Evolutionary conservation across 2,113 vertebrate genomes (phyloP), one percentile per base, ranked within the genome.

Genomic region (Arenaria interpres): DNA sequence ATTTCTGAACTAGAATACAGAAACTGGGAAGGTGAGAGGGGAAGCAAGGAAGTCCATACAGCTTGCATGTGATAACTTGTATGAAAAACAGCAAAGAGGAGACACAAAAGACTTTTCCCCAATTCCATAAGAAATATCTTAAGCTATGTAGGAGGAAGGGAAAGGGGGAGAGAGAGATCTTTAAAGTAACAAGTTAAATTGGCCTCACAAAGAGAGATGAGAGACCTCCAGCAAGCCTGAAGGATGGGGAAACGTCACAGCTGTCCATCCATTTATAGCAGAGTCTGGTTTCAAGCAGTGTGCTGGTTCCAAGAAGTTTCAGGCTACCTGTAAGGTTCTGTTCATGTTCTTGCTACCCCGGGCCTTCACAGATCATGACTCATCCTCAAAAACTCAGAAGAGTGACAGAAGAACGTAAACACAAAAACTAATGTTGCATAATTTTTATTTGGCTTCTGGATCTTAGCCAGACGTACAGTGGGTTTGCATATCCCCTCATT

Each of bases 401-500:
- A 71, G 4, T 30, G 8, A 39, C 0, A 71, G n/a, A 35, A 59
- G 25, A 45, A 45, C 43, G 14, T 41, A 7, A 87, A 25, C n/a
- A 50, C 12, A 69, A 76, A 80, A 81, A 53, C 12, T 4, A 5
- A 1, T 28, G 7, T 20, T 74, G 7, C 0, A 2, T 17, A 43
- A 27, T 66, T 77, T 84, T 81, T 77, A 41, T 48, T 87, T 89
- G 23, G 4, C 8, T 85, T 81, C 56, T 68, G 41, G 16, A 24
- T 51, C 25, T 85, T 50, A 32, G 14, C 10, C 15, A 7, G 45
- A 16, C 4, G 2, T 33, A 24, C 6, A 39, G 4, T 53, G 50
- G 4, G 6, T 66, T 81, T 93, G 28, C 28, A 37, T 22, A 45
- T 0, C 4, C 2, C 2, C 1, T 35, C 4, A 5, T n/a, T 62